These are phyloP conservation scores for Catostomus latipinnis DNA, from an alignment of 2,797 vertebrate genomes.

Conservation along the genomic window DNA sequence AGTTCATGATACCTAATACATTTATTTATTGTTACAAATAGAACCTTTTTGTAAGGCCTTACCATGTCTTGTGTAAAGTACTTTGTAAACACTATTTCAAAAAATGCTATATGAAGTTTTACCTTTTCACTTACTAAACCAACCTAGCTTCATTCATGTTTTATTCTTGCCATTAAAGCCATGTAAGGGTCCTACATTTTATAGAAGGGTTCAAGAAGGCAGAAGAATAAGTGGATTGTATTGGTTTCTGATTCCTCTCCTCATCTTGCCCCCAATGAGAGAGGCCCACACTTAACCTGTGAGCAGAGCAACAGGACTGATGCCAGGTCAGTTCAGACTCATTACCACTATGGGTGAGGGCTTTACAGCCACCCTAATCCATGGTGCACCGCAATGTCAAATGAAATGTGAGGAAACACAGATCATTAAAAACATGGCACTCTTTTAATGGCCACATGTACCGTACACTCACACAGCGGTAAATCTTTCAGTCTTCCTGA, in stretches of 20 bases:
- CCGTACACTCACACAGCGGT: slow-evolving; percentile 31
- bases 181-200: slow-evolving; percentile 14
- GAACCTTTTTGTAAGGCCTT: too few species aligned
- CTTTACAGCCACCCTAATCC: slow-evolving; percentile 51
- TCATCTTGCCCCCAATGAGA: slow-evolving; percentile 22
- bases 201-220: slow-evolving; percentile 27
- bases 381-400: slow-evolving; percentile 55
- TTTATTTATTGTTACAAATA: too few species aligned
- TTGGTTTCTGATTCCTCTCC: slow-evolving; percentile 18
- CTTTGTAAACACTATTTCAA: too few species aligned
- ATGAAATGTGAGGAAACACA: slow-evolving; percentile 59
- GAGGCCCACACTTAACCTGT: slow-evolving; percentile 51
- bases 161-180: background rate
- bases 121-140: too few species aligned
- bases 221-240: slow-evolving; percentile 5
- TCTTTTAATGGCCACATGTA: slow-evolving; percentile 53
- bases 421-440: slow-evolving; percentile 57
- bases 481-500: slow-evolving; percentile 43
- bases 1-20: too few species aligned
- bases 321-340: slow-evolving; percentile 56
- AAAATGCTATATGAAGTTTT: too few species aligned
- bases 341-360: slow-evolving; percentile 47
- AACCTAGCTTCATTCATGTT: background rate
- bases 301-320: slow-evolving; percentile 38
- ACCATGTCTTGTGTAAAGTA: too few species aligned